These are phyloP conservation scores for Polyommatus icarus DNA, from an alignment of 2,888 invertebrate genomes.

Conservation along the genomic window DNA sequence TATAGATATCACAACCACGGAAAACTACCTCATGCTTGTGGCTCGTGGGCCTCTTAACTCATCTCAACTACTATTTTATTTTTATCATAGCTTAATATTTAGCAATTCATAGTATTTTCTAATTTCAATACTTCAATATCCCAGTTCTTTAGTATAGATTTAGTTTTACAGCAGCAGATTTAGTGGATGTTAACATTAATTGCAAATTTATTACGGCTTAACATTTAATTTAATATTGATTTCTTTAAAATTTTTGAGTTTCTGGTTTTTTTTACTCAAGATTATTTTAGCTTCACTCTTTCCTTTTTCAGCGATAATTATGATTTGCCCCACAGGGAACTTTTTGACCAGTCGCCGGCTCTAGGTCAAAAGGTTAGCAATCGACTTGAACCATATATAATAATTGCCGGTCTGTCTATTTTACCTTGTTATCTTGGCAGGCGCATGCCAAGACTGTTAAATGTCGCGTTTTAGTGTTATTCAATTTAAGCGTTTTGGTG, in stretches of 20 bases:
- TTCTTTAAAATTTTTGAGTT: neutral
- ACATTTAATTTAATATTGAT: neutral
- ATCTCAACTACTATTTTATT: slow-evolving; percentile 18
- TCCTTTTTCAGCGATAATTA: neutral
- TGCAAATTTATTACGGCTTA: neutral
- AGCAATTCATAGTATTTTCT: neutral
- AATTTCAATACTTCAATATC: neutral
- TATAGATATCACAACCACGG: slow-evolving; percentile 39
- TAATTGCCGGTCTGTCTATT: slow-evolving; percentile 20
- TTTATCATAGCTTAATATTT: neutral
- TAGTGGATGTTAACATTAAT: neutral
- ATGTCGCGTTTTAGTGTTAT: slow-evolving; percentile 15
- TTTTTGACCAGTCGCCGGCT: slow-evolving; percentile 18
- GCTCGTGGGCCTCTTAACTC: slow-evolving; percentile 20
- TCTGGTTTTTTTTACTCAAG: neutral
- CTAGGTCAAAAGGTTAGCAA: slow-evolving; percentile 1
- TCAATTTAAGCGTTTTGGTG: slow-evolving; percentile 19
- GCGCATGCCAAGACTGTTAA: slow-evolving; percentile 18
- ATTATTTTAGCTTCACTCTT: neutral
- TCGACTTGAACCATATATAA: neutral
- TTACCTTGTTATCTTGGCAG: slow-evolving; percentile 27
- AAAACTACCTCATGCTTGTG: slow-evolving; percentile 40
- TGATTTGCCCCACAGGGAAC: slow-evolving; percentile 10
- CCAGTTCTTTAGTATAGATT: neutral
- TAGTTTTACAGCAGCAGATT: neutral